Evolutionary conservation across 2,888 invertebrate species (phyloP).

Genomic region (Drosophila longiperda): DNA sequence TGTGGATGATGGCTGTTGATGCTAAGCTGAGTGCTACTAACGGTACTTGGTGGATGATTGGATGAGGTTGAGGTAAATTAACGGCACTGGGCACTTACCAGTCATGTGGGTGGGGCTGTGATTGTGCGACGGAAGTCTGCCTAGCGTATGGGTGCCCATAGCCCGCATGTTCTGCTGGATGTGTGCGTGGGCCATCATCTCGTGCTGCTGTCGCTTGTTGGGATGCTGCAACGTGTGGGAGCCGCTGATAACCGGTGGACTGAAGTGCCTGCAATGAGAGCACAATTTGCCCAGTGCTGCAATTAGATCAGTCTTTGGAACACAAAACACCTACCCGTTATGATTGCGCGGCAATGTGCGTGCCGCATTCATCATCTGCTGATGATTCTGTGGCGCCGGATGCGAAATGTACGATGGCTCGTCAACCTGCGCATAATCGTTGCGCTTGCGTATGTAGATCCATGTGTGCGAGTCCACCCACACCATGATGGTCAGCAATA

Average conservation of each 20-base stretch:
- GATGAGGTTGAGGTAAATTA: conserved; percentile 7
- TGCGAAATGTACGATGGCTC: conserved; percentile 88
- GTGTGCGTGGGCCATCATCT: conserved; percentile 86
- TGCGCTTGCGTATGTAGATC: conserved; percentile 97
- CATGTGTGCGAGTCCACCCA: conserved; percentile 98
- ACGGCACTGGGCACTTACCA: conserved; percentile 75
- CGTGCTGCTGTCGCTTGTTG: conserved; percentile 84
- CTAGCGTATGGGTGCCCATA: conserved; percentile 88
- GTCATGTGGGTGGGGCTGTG: conserved; percentile 87
- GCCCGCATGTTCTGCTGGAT: conserved; percentile 86
- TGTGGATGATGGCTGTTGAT: conserved; percentile 13
- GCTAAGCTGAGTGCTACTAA: conserved; percentile 28
- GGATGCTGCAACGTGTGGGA: conserved; percentile 85
- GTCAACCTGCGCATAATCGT: conserved; percentile 92
- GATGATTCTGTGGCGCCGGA: conserved; percentile 86
- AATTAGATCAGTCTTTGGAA: conserved; percentile 52
- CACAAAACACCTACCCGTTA: conserved; percentile 83
- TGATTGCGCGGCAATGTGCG: conserved; percentile 86
- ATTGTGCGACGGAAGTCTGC: conserved; percentile 88
- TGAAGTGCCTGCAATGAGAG: conserved; percentile 82
- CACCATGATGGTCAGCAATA: conserved; percentile 95
- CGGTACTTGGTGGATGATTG: conserved; percentile 11
- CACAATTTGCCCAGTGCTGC: conserved; percentile 45
- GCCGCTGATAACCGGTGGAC: conserved; percentile 85
- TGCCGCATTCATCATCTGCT: conserved; percentile 85